phyloP scores from a whole-genome alignment of 2,888 invertebrate species.

The Blastobasis lacticolella region DNA sequence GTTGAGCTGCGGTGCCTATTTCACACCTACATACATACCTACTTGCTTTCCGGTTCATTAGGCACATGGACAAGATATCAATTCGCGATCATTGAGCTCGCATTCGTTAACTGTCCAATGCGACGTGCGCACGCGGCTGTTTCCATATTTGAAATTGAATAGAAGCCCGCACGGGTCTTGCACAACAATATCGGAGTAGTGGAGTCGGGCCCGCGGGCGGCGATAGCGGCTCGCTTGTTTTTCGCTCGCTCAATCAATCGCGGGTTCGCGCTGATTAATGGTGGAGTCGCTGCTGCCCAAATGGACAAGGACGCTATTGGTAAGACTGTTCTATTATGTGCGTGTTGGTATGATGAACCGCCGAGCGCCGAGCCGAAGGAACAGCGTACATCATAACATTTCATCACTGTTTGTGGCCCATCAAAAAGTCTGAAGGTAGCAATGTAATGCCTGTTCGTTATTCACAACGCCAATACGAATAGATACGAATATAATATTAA shows the following conservation, averaged over 20 bases:
- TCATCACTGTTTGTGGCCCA: too few species aligned
- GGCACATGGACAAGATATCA: too few species aligned
- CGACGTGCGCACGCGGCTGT: constrained; percentile 51
- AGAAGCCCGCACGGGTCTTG: constrained; percentile 58
- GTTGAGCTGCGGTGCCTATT: too few species aligned
- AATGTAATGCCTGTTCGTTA: too few species aligned
- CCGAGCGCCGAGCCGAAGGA: too few species aligned
- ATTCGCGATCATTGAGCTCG: constrained; percentile 18
- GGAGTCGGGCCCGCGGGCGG: constrained; percentile 22
- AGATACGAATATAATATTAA: too few species aligned
- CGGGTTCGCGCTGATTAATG: constrained; percentile 15
- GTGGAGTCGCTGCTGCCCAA: constrained; percentile 15
- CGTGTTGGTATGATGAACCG: neutral
- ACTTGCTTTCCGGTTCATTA: too few species aligned
- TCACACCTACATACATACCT: too few species aligned
- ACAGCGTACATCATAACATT: too few species aligned
- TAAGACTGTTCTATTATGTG: constrained; percentile 14
- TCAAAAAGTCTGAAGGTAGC: too few species aligned
- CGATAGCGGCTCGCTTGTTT: constrained; percentile 24
- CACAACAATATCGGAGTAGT: constrained; percentile 60
- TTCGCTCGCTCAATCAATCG: constrained; percentile 14
- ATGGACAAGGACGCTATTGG: constrained; percentile 29
- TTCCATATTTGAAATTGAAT: constrained; percentile 72
- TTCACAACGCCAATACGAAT: too few species aligned
- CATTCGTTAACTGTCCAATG: constrained; percentile 46